These are phyloP conservation scores for Hofmannophila pseudospretella DNA, from an alignment of 2,888 invertebrate species.

Conservation along the genomic window DNA sequence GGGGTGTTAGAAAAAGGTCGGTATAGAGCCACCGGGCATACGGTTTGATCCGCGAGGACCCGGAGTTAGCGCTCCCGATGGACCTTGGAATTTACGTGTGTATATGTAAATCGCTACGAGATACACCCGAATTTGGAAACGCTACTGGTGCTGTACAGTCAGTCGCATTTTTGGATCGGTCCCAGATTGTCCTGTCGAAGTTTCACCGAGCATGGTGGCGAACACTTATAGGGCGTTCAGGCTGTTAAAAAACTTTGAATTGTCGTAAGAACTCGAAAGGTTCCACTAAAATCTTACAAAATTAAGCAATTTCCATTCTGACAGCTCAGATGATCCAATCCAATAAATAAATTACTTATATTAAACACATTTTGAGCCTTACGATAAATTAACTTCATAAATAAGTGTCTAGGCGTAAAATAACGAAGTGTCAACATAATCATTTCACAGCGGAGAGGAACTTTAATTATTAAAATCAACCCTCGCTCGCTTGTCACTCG, in stretches of 20 bases:
- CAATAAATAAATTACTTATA: not conserved
- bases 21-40: conserved; percentile 16
- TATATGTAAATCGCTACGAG: conserved; percentile 31
- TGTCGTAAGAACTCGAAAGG: too few species aligned
- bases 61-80: conserved; percentile 22
- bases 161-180: not conserved
- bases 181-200: too few species aligned
- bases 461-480: conserved; percentile 6
- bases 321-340: too few species aligned
- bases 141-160: conserved; percentile 6
- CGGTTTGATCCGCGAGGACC: conserved; percentile 24
- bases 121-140: conserved; percentile 15
- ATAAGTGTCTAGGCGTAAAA: not conserved
- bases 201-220: too few species aligned
- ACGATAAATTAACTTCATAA: too few species aligned
- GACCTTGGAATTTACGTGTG: conserved; percentile 29
- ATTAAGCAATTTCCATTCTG: too few species aligned
- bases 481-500: conserved; percentile 5
- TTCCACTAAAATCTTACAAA: too few species aligned
- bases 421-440: conserved; percentile 1
- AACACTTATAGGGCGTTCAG: too few species aligned
- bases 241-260: too few species aligned
- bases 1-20: conserved; percentile 19
- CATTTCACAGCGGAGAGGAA: not conserved
- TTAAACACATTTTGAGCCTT: too few species aligned